Percentiles rank a stretch among this genome's conserved stretches.
These are phyloP conservation scores for Ramphastos sulfuratus DNA, from an alignment of 2,113 vertebrate species.

Conservation along the genomic window DNA sequence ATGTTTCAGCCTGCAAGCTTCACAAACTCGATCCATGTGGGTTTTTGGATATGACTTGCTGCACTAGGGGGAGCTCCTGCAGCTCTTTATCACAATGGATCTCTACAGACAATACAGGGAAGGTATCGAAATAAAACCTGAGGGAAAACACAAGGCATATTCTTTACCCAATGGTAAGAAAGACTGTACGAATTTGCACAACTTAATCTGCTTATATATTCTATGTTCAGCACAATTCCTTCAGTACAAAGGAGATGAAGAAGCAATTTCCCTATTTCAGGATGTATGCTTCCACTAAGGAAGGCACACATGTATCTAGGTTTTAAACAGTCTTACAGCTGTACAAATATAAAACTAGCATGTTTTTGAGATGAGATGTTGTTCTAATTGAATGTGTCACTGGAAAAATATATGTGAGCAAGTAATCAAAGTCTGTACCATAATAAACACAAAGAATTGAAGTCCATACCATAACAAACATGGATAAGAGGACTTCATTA, in stretches of 20 bases:
- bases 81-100: constrained; percentile 24
- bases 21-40: not conserved
- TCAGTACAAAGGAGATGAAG: not conserved
- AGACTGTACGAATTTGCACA: not conserved
- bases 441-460: not conserved
- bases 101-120: not conserved
- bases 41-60: not conserved
- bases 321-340: not conserved
- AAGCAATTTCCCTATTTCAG: not conserved
- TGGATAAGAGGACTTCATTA: not conserved
- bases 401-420: not conserved
- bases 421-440: not conserved
- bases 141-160: not conserved
- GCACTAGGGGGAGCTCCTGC: constrained; percentile 73
- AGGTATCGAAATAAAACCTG: not conserved
- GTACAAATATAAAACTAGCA: not conserved
- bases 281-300: not conserved
- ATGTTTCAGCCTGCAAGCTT: not conserved
- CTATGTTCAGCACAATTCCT: not conserved
- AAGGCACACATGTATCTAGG: not conserved
- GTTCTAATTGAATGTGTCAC: not conserved
- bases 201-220: not conserved
- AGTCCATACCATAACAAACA: not conserved
- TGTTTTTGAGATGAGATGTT: not conserved
- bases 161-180: not conserved